Evolutionary conservation across 2,113 vertebrate species (phyloP).

Genomic region (Caranx melampygus): DNA sequence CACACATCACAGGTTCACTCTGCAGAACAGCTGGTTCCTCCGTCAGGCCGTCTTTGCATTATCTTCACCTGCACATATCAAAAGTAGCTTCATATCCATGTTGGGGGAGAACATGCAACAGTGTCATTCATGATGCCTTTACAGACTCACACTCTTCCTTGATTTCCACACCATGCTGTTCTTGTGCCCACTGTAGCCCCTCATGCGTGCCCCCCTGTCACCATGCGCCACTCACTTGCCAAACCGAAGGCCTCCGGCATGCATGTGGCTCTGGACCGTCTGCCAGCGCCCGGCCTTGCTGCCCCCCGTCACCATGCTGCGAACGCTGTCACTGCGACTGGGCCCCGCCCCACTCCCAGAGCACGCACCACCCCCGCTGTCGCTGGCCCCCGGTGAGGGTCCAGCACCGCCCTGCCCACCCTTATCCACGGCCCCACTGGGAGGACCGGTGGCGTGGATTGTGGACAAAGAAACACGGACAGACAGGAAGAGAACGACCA

Average conservation of each 20-base stretch:
- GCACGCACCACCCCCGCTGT: slow-evolving; percentile 84
- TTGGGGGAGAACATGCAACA: slow-evolving; percentile 47
- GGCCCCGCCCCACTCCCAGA: slow-evolving; percentile 87
- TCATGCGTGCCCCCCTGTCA: slow-evolving; percentile 72
- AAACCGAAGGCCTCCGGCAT: slow-evolving; percentile 96
- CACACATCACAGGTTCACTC: slow-evolving; percentile 34
- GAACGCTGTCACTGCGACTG: slow-evolving; percentile 93
- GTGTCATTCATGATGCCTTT: slow-evolving; percentile 35
- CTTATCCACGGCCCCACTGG: slow-evolving; percentile 94
- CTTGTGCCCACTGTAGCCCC: slow-evolving; percentile 67
- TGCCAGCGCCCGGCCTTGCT: slow-evolving; percentile 94
- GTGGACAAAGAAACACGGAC: slow-evolving; percentile 72
- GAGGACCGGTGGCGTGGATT: slow-evolving; percentile 54
- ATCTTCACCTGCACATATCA: slow-evolving; percentile 24
- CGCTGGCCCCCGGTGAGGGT: slow-evolving; percentile 88
- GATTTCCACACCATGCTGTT: slow-evolving; percentile 73
- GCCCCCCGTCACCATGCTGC: slow-evolving; percentile 93
- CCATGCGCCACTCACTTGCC: slow-evolving; percentile 93
- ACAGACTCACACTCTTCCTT: slow-evolving; percentile 46
- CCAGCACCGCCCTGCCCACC: slow-evolving; percentile 89
- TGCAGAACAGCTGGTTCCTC: slow-evolving; percentile 27
- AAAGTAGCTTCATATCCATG: slow-evolving; percentile 12
- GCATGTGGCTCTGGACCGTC: slow-evolving; percentile 97
- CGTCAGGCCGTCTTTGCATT: slow-evolving; percentile 8
- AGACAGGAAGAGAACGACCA: slow-evolving; percentile 66